A percentile compares a stretch with the other conserved stretches of the same genome.
These are phyloP conservation scores for Lepisosteus osseus DNA, from an alignment of 2,113 vertebrate genomes.

Conservation along the genomic window DNA sequence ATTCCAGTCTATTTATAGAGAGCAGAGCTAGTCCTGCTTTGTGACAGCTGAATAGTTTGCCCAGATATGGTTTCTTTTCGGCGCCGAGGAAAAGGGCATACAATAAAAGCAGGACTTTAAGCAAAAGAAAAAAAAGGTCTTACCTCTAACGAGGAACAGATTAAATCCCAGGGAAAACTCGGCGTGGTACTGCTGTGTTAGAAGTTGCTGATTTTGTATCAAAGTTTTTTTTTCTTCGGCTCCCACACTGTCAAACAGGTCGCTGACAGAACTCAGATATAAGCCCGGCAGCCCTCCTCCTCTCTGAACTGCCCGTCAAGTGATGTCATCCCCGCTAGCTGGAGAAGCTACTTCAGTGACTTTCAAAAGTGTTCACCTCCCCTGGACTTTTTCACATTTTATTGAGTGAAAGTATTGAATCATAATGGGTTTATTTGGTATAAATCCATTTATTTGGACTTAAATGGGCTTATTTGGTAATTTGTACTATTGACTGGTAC, in stretches of 20 bases:
- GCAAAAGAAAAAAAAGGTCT: constrained; percentile 14
- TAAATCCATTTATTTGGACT: no score
- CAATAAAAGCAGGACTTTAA: constrained; percentile 26
- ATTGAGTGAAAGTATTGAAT: no score
- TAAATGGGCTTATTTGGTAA: no score
- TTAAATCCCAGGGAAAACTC: background rate
- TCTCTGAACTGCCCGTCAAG: constrained; percentile 54
- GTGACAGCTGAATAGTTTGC: constrained; percentile 82
- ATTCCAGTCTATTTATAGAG: constrained; percentile 66
- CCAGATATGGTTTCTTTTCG: constrained; percentile 79
- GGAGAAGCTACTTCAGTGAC: no score
- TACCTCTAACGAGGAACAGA: constrained; percentile 9
- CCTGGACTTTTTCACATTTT: no score
- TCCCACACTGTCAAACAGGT: constrained; percentile 28
- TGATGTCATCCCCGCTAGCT: constrained; percentile 45
- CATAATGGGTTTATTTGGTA: no score
- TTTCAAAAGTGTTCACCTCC: no score
- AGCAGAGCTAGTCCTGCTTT: constrained; percentile 55
- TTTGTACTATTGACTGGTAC: no score
- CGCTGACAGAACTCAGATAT: constrained; percentile 50
- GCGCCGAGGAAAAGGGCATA: constrained; percentile 44
- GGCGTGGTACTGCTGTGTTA: background rate
- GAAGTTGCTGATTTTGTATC: constrained; percentile 1
- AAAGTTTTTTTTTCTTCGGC: constrained; percentile 15
- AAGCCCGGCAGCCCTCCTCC: constrained; percentile 17